Evolutionary conservation across 2,113 vertebrate species (phyloP).

Genomic region (Xiphophorus hellerii): DNA sequence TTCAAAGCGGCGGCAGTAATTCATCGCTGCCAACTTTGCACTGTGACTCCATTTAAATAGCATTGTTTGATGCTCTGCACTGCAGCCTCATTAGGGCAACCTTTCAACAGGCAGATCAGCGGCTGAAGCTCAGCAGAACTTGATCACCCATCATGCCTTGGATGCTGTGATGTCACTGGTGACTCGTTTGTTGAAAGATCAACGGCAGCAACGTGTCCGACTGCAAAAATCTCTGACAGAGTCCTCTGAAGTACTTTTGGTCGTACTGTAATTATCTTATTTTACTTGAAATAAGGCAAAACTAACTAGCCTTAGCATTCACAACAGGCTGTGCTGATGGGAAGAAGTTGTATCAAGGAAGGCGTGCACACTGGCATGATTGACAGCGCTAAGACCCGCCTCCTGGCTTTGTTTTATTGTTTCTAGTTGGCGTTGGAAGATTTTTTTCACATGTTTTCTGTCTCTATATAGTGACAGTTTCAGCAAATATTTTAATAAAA

Average conservation of each 20-base stretch:
- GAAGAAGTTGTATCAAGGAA: too few species aligned
- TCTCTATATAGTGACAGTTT: too few species aligned
- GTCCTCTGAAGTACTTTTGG: slow-evolving; percentile 1
- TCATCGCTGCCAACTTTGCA: slow-evolving; percentile 56
- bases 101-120: slow-evolving; percentile 59
- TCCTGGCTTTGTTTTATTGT: too few species aligned
- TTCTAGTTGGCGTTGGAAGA: too few species aligned
- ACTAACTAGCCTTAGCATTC: too few species aligned
- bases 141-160: slow-evolving; percentile 39
- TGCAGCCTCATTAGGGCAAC: slow-evolving; percentile 60
- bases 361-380: too few species aligned
- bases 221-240: slow-evolving; percentile 28
- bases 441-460: too few species aligned
- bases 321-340: too few species aligned
- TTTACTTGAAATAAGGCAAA: too few species aligned
- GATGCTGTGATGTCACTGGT: slow-evolving; percentile 69
- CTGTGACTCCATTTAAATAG: slow-evolving; percentile 73
- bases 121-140: slow-evolving; percentile 42
- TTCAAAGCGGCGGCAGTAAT: slow-evolving; percentile 67
- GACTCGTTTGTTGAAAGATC: slow-evolving; percentile 79
- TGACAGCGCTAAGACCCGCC: too few species aligned
- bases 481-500: too few species aligned
- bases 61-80: slow-evolving; percentile 64
- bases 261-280: too few species aligned
- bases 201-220: slow-evolving; percentile 82